Evolutionary conservation across 2,888 invertebrate genomes (phyloP).

Genomic region (Cordilura impudica): DNA sequence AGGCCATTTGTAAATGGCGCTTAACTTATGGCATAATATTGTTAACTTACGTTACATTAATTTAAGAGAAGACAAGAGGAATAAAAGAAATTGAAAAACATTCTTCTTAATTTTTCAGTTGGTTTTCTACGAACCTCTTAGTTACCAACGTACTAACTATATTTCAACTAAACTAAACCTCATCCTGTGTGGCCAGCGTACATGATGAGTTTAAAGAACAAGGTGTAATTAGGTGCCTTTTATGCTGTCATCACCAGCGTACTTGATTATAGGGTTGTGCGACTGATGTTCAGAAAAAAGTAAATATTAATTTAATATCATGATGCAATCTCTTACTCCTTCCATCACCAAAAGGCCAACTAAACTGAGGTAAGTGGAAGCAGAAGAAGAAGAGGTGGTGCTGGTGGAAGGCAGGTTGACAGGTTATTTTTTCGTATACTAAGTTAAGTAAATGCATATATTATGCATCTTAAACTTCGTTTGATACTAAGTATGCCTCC

Average conservation of each 20-base stretch:
- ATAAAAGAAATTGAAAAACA: neutral
- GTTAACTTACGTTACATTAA: conserved; percentile 21
- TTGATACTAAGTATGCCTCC: conserved; percentile 52
- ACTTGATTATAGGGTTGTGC: conserved; percentile 75
- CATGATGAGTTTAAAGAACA: conserved; percentile 67
- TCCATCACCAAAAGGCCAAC: neutral
- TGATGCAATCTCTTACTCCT: conserved; percentile 21
- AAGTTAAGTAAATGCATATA: conserved; percentile 6
- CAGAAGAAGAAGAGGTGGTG: neutral
- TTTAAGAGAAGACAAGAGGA: neutral
- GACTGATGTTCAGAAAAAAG: conserved; percentile 69
- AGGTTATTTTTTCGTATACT: conserved; percentile 39
- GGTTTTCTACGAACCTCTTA: neutral
- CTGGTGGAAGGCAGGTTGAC: conserved; percentile 23
- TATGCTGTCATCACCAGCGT: conserved; percentile 77
- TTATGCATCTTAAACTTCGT: conserved; percentile 51
- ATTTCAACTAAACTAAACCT: conserved; percentile 40
- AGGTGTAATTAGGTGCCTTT: conserved; percentile 77
- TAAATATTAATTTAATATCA: conserved; percentile 77
- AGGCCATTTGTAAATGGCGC: conserved; percentile 57
- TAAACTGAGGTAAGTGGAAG: neutral
- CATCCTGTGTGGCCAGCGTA: conserved; percentile 59
- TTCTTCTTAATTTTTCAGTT: neutral
- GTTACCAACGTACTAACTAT: neutral
- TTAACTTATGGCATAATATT: conserved; percentile 60